phyloP scores from a whole-genome alignment of 2,797 vertebrate genomes.

The Falco naumanni region DNA sequence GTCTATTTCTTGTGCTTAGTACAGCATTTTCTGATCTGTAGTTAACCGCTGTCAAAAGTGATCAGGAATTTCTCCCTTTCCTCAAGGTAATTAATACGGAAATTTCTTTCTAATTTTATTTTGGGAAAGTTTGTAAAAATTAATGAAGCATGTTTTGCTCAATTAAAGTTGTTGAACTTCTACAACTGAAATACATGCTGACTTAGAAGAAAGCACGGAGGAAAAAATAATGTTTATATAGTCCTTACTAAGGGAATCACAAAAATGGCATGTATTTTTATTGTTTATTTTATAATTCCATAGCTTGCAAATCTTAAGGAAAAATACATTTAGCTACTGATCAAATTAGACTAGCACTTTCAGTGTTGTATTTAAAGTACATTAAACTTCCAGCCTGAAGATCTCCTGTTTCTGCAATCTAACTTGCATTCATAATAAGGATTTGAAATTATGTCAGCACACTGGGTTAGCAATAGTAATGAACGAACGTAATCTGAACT shows the following conservation, averaged over 20 bases:
- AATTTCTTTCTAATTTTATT: constrained; percentile 55
- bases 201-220: neutral
- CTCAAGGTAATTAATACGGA: constrained; percentile 26
- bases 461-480: neutral
- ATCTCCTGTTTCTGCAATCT: neutral
- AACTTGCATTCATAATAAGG: neutral
- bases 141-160: constrained; percentile 58
- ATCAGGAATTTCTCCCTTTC: constrained; percentile 14
- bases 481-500: neutral
- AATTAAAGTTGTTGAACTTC: constrained; percentile 47
- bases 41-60: constrained; percentile 36
- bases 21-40: constrained; percentile 10
- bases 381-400: neutral
- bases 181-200: constrained; percentile 25
- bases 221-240: neutral
- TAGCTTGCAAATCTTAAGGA: neutral
- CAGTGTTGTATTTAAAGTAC: neutral
- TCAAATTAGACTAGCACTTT: neutral
- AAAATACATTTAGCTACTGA: neutral
- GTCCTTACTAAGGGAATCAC: constrained; percentile 4
- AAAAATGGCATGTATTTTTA: constrained; percentile 29
- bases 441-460: neutral
- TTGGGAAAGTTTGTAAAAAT: constrained; percentile 66
- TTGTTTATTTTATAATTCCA: constrained; percentile 32
- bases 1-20: constrained; percentile 16